Conservation (phyloP, 92 coral and sea anemone species). For the Micromussa lordhowensis region DNA sequence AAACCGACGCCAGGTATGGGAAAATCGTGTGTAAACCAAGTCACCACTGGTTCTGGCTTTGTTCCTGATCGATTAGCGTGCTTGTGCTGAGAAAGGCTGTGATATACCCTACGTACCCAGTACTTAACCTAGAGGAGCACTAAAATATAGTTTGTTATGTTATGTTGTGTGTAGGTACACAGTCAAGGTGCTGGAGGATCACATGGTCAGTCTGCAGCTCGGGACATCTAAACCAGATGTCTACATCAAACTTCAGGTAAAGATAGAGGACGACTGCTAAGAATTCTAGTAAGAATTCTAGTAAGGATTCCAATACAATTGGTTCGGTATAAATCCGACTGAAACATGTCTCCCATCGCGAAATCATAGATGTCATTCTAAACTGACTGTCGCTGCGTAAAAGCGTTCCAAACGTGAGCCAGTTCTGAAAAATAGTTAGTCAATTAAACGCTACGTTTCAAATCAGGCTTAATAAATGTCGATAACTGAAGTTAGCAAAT, state of each 20-base stretch:
- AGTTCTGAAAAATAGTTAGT: neutral
- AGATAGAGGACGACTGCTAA: neutral
- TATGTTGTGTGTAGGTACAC: conserved; percentile 70
- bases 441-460: too few species aligned
- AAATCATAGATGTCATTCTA: neutral
- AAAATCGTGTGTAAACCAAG: neutral
- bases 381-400: neutral
- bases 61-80: neutral
- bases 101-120: neutral
- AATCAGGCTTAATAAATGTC: too few species aligned
- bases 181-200: conserved; percentile 93
- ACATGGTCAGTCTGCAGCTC: conserved; percentile 88
- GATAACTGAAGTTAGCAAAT: too few species aligned
- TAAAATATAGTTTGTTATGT: neutral
- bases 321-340: neutral
- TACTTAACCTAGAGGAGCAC: neutral
- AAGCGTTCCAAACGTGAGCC: neutral
- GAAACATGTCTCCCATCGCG: neutral
- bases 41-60: neutral
- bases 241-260: conserved; percentile 90
- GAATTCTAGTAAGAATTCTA: neutral
- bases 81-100: neutral
- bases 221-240: conserved; percentile 95
- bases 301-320: neutral
- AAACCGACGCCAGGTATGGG: neutral